Base-by-base conservation (phyloP, 2,113 vertebrate species). In the Spea bombifrons region DNA sequence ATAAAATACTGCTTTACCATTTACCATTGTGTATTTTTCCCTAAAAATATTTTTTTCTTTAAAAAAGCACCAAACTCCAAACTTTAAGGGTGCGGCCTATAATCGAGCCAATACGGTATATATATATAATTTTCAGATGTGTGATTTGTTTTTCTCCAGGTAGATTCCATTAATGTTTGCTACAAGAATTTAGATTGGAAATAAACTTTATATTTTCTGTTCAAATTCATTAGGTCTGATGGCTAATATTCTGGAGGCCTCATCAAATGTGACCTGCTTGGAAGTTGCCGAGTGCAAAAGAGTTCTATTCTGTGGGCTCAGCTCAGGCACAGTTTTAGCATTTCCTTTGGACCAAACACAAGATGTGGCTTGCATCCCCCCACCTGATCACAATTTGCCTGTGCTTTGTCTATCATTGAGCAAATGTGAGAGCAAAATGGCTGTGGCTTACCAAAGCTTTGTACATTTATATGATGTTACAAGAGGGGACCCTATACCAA, bases 321-420 rank as follows among this genome's bases (percentile, higher is more conserved):
- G 45, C 1, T 90, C 91, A 0, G 94, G 94, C 15, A 89, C 90
- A 0, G 85, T 93, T 43, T 89, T 95, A 16, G 91, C 90, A 82
- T 93, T 94, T 81, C 92, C 93, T 0, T 64, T 94, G 57, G 83
- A 82, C 0, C 85, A 90, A 49, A 85, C 84, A 44, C 89, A 89
- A 66, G 92, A 94, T 0, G 92, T 86, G 0, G 75, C 91, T 7
- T 89, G 89, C 80, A 90, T 93, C 57, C 93, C 93, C 2, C 94
- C 92, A 0, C 92, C 93, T 0, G 90, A 95, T 83, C 85, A 85
- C 75, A 87, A 83, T 6, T 86, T 84, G 46, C 57, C 84, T 0
- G 75, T 90, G 66, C 87, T 76, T 0, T 75, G 87, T 77, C 81
- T 84, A 74, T 88, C 90, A 0, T 5, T 89, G 64, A 86, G 86